phyloP scores from a whole-genome alignment of 2,113 vertebrate species.

The Datnioides undecimradiatus region DNA sequence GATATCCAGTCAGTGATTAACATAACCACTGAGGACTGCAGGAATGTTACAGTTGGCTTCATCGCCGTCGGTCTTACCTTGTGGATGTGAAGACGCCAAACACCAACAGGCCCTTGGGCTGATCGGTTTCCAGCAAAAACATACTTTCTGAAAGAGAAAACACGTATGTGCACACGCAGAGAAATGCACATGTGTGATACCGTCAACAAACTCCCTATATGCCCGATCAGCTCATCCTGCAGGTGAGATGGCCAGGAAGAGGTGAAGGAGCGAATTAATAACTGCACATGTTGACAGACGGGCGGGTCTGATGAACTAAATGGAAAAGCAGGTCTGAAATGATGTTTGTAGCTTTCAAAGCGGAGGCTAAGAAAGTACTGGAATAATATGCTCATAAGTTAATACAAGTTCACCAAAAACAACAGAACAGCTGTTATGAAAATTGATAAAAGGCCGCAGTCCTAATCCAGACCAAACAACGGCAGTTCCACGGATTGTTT shows the following conservation, averaged over 20 bases:
- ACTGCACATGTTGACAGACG: constrained; percentile 33
- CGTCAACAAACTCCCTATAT: constrained; percentile 6
- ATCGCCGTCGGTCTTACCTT: constrained; percentile 84
- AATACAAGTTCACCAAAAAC: constrained; percentile 37
- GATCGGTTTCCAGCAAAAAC: constrained; percentile 95
- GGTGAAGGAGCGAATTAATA: constrained; percentile 30
- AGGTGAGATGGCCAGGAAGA: background rate
- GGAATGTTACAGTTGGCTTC: constrained; percentile 64
- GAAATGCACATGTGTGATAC: background rate
- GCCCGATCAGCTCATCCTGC: constrained; percentile 6
- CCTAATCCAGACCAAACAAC: constrained; percentile 62
- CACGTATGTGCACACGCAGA: constrained; percentile 20
- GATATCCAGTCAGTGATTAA: constrained; percentile 41
- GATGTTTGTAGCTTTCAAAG: constrained; percentile 15
- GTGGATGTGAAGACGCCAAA: constrained; percentile 98
- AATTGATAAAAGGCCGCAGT: background rate
- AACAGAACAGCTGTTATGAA: constrained; percentile 46
- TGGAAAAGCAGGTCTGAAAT: background rate
- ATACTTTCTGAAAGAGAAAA: constrained; percentile 90
- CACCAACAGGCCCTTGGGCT: constrained; percentile 91
- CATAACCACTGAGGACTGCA: constrained; percentile 44
- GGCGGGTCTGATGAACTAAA: background rate
- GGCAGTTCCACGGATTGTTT: constrained; percentile 24
- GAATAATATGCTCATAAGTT: background rate
- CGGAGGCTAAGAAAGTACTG: constrained; percentile 2